These are phyloP conservation scores for Bimastos eiseni DNA, from an alignment of 2,888 invertebrate genomes.

Conservation along the genomic window DNA sequence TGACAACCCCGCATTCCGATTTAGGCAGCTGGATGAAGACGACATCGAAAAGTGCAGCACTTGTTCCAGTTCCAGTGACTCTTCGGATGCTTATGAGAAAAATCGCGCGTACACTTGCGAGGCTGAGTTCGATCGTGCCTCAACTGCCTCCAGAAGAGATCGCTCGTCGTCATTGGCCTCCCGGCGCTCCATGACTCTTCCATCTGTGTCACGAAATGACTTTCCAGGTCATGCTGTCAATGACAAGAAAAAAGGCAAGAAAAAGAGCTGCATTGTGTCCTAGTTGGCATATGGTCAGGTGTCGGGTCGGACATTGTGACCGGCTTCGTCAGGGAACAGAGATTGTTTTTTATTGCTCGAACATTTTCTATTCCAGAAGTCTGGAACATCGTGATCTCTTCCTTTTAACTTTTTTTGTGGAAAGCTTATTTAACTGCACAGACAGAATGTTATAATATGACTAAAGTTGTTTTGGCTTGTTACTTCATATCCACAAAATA, in stretches of 20 bases:
- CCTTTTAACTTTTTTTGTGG: background rate
- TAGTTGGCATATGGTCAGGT: background rate
- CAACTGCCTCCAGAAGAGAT: background rate
- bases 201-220: background rate
- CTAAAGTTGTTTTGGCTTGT: background rate
- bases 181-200: background rate
- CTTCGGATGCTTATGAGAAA: background rate
- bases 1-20: background rate
- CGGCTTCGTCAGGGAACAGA: background rate
- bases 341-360: background rate
- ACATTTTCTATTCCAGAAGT: background rate
- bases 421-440: background rate
- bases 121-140: background rate
- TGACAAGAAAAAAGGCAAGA: background rate
- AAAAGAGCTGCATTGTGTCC: background rate
- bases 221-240: background rate
- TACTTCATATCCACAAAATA: background rate
- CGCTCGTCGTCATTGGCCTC: background rate
- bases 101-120: background rate
- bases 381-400: background rate
- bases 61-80: constrained; percentile 18
- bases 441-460: background rate
- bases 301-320: no score
- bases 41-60: constrained; percentile 24
- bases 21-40: background rate